phyloP scores from a whole-genome alignment of 64 coral and sea anemone genomes.

The Stichodactyla mertensii region DNA sequence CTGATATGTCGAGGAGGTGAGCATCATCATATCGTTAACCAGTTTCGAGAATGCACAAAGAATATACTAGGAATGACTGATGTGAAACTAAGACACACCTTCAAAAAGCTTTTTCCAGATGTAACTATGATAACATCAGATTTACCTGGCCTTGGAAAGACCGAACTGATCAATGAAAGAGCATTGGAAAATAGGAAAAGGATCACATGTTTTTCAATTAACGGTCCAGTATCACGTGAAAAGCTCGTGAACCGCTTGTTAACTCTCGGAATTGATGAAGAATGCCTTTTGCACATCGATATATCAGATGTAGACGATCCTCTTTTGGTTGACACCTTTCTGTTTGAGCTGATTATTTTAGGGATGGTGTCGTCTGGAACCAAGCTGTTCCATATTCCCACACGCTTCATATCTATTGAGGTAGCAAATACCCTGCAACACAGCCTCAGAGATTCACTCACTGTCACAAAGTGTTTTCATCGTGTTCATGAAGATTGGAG shows the following conservation, averaged over 20 bases:
- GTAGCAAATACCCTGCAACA: conserved; percentile 57
- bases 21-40: conserved; percentile 84
- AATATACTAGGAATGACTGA: conserved; percentile 78
- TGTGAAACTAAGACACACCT: conserved; percentile 37
- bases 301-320: conserved; percentile 69
- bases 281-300: conserved; percentile 73
- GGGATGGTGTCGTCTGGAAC: conserved; percentile 71
- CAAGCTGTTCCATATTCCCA: conserved; percentile 49
- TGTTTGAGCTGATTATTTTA: conserved; percentile 53
- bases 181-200: conserved; percentile 49
- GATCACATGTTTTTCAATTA: conserved; percentile 62
- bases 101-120: conserved; percentile 42
- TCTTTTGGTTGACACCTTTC: conserved; percentile 42
- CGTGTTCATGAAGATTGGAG: conserved; percentile 40
- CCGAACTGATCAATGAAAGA: conserved; percentile 59
- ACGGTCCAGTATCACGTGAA: conserved; percentile 71
- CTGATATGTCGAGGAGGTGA: conserved; percentile 83
- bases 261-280: conserved; percentile 23
- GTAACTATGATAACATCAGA: conserved; percentile 78
- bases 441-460: conserved; percentile 49
- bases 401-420: conserved; percentile 46
- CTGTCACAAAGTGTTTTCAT: conserved; percentile 67
- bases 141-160: conserved; percentile 88
- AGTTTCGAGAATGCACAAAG: conserved; percentile 58
- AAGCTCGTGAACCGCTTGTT: conserved; percentile 46